Percentiles rank a stretch among this genome's conserved stretches.
Conservation (phyloP, 2,888 invertebrate genomes). For the Thelaira solivaga region DNA sequence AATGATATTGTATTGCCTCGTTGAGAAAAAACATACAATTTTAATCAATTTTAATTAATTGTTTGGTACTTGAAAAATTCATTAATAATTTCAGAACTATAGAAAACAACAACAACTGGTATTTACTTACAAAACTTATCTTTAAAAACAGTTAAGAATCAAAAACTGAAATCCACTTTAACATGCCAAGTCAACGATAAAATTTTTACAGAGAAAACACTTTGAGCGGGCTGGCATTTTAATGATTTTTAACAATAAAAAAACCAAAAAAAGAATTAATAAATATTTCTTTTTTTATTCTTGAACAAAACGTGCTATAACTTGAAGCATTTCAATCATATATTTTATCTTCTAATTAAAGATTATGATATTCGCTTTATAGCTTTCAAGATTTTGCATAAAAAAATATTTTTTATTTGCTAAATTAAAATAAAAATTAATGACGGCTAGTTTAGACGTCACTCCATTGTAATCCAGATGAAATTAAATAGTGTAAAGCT, state of each 20-base stretch:
- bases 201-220: not conserved
- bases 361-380: too few relatives aligned
- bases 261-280: not conserved
- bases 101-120: not conserved
- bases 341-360: too few relatives aligned
- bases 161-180: slow-evolving; percentile 13
- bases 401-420: too few relatives aligned
- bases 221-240: slow-evolving; percentile 17
- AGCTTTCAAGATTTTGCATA: too few relatives aligned
- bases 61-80: slow-evolving; percentile 23
- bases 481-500: too few relatives aligned
- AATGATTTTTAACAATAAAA: not conserved
- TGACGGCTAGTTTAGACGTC: too few relatives aligned
- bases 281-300: not conserved
- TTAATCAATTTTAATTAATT: slow-evolving; percentile 30
- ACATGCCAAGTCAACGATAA: slow-evolving; percentile 5
- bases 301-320: too few relatives aligned
- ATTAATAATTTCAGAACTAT: too few relatives aligned
- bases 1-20: too few relatives aligned
- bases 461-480: too few relatives aligned
- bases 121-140: slow-evolving; percentile 22
- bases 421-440: too few relatives aligned
- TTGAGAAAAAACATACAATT: not conserved
- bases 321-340: too few relatives aligned
- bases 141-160: not conserved